Percentiles rank a stretch among this genome's conserved stretches.
Evolutionary conservation across 2,888 invertebrate genomes (phyloP).

Genomic region (Platypus cylindrus): DNA sequence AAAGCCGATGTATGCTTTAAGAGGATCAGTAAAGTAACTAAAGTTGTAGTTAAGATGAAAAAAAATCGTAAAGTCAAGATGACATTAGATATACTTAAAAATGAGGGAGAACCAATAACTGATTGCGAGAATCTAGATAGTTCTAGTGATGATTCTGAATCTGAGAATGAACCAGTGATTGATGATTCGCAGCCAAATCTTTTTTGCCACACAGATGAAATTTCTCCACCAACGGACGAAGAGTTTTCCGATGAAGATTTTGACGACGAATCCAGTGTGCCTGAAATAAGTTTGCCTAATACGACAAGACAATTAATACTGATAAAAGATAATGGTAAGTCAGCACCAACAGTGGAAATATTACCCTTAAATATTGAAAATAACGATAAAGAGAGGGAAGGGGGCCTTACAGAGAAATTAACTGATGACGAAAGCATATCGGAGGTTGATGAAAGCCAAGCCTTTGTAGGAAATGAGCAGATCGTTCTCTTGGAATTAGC

Average conservation of each 20-base stretch:
- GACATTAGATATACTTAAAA: too few species aligned
- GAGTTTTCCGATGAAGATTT: constrained; percentile 18
- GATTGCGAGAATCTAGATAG: constrained; percentile 38
- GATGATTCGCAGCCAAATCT: constrained; percentile 26
- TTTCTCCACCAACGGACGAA: constrained; percentile 19
- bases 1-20: too few species aligned
- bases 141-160: constrained; percentile 20
- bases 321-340: constrained; percentile 20
- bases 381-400: constrained; percentile 17
- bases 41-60: too few species aligned
- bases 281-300: constrained; percentile 30
- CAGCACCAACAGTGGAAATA: constrained; percentile 35
- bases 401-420: constrained; percentile 12
- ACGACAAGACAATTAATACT: constrained; percentile 37
- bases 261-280: constrained; percentile 16
- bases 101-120: constrained; percentile 31
- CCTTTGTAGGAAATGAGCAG: too few species aligned
- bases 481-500: too few species aligned
- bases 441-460: constrained; percentile 33
- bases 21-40: too few species aligned
- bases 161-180: constrained; percentile 24
- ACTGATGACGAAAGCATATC: constrained; percentile 30
- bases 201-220: too few species aligned
- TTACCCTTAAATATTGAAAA: constrained; percentile 30
- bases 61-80: constrained; percentile 7